Conservation (phyloP, 2,888 invertebrate genomes). For the Byasa hedistus region DNA sequence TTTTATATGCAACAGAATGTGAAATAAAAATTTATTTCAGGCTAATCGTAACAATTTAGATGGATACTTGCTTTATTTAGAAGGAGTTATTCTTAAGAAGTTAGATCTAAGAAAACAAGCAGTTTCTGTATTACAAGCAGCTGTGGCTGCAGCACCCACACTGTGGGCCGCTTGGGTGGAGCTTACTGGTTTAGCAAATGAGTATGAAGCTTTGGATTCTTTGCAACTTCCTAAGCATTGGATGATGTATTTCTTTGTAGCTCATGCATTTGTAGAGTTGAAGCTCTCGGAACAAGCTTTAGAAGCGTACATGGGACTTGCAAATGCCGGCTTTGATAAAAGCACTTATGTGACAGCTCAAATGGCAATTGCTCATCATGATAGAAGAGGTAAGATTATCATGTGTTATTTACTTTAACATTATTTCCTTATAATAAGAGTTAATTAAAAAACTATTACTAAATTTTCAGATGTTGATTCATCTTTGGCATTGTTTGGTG, state of each 20-base stretch:
- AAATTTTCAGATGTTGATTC: constrained; percentile 88
- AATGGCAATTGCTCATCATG: constrained; percentile 95
- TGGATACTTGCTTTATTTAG: constrained; percentile 92
- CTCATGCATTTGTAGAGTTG: constrained; percentile 93
- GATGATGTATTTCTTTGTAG: constrained; percentile 96
- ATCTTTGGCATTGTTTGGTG: constrained; percentile 91
- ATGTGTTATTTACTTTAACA: not conserved
- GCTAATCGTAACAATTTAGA: constrained; percentile 85
- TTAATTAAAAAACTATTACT: no score
- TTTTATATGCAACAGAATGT: not conserved
- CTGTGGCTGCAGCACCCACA: constrained; percentile 88
- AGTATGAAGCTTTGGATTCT: constrained; percentile 86
- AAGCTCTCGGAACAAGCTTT: constrained; percentile 94
- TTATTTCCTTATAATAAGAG: no score
- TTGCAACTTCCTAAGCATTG: constrained; percentile 91
- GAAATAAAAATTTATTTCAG: constrained; percentile 44
- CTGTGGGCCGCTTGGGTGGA: constrained; percentile 98
- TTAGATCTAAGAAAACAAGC: constrained; percentile 89
- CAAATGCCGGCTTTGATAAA: constrained; percentile 89
- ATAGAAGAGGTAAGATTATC: constrained; percentile 85
- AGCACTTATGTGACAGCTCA: constrained; percentile 95
- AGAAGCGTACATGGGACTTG: constrained; percentile 88
- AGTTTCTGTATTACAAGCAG: constrained; percentile 87
- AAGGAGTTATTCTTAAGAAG: constrained; percentile 94
- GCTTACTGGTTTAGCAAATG: constrained; percentile 90